These are phyloP conservation scores for Rhopalosiphum maidis DNA, from an alignment of 1,140 invertebrate genomes.

Conservation along the genomic window DNA sequence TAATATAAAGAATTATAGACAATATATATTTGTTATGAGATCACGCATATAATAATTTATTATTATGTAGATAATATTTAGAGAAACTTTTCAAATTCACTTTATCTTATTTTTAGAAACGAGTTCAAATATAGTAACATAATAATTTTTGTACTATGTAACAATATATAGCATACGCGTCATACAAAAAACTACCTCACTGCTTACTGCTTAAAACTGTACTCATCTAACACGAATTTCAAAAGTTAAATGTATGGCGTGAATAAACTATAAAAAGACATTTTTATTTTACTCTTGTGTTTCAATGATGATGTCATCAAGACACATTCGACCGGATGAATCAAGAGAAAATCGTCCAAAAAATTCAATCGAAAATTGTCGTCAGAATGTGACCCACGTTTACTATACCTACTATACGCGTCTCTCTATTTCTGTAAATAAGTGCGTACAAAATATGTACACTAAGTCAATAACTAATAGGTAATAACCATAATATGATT, in stretches of 20 bases:
- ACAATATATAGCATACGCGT: background rate
- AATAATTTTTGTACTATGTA: background rate
- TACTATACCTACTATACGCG: background rate
- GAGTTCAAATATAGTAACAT: background rate
- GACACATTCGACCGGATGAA: background rate
- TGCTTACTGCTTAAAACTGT: background rate
- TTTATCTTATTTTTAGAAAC: background rate
- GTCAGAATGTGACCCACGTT: background rate
- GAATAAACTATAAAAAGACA: background rate
- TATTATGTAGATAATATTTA: background rate
- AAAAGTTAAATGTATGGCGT: no score
- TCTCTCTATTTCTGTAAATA: background rate
- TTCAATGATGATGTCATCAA: background rate
- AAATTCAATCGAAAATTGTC: background rate
- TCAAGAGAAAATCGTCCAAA: background rate
- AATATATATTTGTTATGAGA: background rate
- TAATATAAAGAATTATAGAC: background rate
- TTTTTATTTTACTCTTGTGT: background rate
- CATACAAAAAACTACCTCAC: background rate
- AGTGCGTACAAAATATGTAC: background rate
- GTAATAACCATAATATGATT: background rate
- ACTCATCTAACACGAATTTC: no score
- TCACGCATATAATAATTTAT: background rate
- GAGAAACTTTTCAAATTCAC: background rate
- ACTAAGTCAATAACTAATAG: background rate